Conservation (phyloP, 2,888 invertebrate species). For the Julus scanicus region DNA sequence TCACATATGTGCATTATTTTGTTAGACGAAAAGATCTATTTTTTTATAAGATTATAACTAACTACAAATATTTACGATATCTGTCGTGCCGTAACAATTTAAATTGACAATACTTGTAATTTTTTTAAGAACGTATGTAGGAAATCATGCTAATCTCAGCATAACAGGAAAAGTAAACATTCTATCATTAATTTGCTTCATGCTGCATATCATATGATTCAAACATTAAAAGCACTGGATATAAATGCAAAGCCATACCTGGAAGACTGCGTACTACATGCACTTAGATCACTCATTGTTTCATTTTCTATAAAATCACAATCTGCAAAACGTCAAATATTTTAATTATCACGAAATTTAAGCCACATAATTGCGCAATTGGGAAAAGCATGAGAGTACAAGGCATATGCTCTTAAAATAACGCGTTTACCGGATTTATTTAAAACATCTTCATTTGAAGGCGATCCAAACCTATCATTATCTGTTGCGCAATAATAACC, state of each 20-base stretch:
- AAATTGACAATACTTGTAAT: too few species aligned
- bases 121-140: too few species aligned
- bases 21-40: too few species aligned
- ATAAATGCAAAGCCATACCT: background rate
- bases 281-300: background rate
- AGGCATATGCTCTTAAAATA: background rate
- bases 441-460: background rate
- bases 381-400: background rate
- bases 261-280: background rate
- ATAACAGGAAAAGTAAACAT: too few species aligned
- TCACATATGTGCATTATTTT: too few species aligned
- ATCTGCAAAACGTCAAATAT: background rate
- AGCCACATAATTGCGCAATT: background rate
- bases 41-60: too few species aligned
- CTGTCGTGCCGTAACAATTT: too few species aligned
- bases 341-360: background rate
- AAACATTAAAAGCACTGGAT: too few species aligned
- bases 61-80: too few species aligned
- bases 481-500: background rate
- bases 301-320: slow-evolving; percentile 29
- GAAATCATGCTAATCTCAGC: too few species aligned
- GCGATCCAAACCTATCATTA: background rate
- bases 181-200: too few species aligned
- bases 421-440: background rate
- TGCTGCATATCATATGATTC: too few species aligned